Percentiles rank a stretch among this genome's conserved stretches.
phyloP scores from a whole-genome alignment of 1,140 invertebrate genomes.

The Eumaeus atala region DNA sequence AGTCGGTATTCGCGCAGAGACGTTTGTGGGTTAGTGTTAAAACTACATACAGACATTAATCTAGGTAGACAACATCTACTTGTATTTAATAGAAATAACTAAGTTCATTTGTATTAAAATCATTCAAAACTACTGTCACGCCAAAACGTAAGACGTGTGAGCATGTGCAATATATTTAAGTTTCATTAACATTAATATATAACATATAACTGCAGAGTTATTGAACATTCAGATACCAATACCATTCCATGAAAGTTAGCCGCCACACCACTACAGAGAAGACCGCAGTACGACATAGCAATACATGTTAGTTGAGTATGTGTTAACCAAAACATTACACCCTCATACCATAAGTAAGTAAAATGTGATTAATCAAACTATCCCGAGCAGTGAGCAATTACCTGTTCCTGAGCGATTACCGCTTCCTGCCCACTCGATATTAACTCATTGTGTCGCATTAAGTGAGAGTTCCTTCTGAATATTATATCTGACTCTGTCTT shows the following conservation, averaged over 20 bases:
- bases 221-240: slow-evolving; percentile 8
- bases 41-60: slow-evolving; percentile 10
- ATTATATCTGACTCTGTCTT: slow-evolving; percentile 91
- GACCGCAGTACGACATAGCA: slow-evolving; percentile 38
- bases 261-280: slow-evolving; percentile 40
- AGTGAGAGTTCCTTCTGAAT: slow-evolving; percentile 77
- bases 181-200: slow-evolving; percentile 17
- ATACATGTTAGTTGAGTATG: slow-evolving; percentile 51
- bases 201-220: slow-evolving; percentile 2
- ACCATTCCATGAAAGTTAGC: slow-evolving; percentile 5
- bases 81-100: slow-evolving; percentile 13
- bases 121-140: slow-evolving; percentile 38
- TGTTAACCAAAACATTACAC: slow-evolving; percentile 51
- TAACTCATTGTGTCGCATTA: slow-evolving; percentile 78
- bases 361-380: slow-evolving; percentile 58
- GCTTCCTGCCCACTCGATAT: slow-evolving; percentile 68
- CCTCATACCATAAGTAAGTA: slow-evolving; percentile 64
- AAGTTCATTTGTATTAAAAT: slow-evolving; percentile 18
- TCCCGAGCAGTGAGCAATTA: slow-evolving; percentile 67
- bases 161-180: slow-evolving; percentile 31
- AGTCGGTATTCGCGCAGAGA: slow-evolving; percentile 62
- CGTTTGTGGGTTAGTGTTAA: slow-evolving; percentile 23
- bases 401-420: slow-evolving; percentile 69
- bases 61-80: slow-evolving; percentile 14
- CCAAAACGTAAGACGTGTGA: slow-evolving; percentile 65